Evolutionary conservation across 2,888 invertebrate genomes (phyloP), one percentile per base, ranked within the genome.

Genomic region (Patella ulyssiponensis): DNA sequence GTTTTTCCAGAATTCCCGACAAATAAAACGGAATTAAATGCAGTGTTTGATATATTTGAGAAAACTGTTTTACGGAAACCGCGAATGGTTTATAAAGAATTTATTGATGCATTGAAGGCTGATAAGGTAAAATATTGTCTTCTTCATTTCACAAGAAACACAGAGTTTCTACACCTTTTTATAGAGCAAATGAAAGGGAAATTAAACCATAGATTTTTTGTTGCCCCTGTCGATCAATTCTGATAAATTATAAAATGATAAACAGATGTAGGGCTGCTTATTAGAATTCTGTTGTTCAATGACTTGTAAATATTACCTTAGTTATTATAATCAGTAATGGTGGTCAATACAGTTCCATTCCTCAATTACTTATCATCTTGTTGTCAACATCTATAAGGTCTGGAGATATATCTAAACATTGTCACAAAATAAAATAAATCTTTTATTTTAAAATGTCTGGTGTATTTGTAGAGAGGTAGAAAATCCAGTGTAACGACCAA

Each of bases 21-120:
- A 23, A 91, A 90, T 78, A 86, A 88, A 77, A 91, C 90, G 58
- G 91, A 91, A 79, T 82, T 91, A 72, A 89, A 90, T 81, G 90
- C 91, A 27, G 92, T 92, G 72, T 91, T 91, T 84, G 91, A 91
- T 83, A 88, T 90, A 75, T 91, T 91, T 84, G 90, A 91, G 81
- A 80, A 85, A 73, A 86, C 87, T 74, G 64, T 64, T 11, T 64
- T 64, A 20, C 84, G 86, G 74, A 85, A 86, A 73, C 90, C 90
- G 12, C 85, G 85, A 75, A 89, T 92, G 44, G 88, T 89, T 80
- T 91, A 91, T 83, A 86, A 86, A 76, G 89, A 91, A 74, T 91
- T 92, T 84, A 89, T 91, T 51, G 91, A 91, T 79, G 91, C 91
- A 27, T 85, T 92, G 73, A 88, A 89, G 81, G 89, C 90, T 53